Evolutionary conservation across 1,140 invertebrate species (phyloP).

Genomic region (Pristionchus pacificus): DNA sequence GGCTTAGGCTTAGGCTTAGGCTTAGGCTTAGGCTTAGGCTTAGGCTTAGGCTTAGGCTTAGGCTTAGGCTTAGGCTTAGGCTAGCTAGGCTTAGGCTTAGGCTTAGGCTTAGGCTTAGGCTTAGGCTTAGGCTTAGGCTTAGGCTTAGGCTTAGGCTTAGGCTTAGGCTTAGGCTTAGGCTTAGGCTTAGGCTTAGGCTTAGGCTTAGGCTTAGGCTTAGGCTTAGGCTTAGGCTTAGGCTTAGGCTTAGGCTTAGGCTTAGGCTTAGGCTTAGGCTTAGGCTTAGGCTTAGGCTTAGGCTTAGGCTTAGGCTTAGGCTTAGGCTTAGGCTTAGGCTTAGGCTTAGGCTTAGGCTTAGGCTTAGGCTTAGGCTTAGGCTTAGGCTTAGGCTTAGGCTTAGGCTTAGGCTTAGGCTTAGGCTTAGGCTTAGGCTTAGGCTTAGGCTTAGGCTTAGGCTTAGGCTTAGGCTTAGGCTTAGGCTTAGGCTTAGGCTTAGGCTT

Average conservation of each 20-base stretch:
- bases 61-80: constrained; percentile 24
- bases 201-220: constrained; percentile 28
- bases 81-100: constrained; percentile 18
- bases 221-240: constrained; percentile 33
- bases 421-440: constrained; percentile 28
- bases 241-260: constrained; percentile 32
- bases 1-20: constrained; percentile 27
- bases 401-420: constrained; percentile 34
- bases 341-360: constrained; percentile 26
- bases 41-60: constrained; percentile 27
- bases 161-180: constrained; percentile 34
- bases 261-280: constrained; percentile 34
- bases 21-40: constrained; percentile 22
- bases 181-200: constrained; percentile 30
- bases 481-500: constrained; percentile 28
- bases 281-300: constrained; percentile 23
- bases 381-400: constrained; percentile 34
- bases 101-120: constrained; percentile 24
- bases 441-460: constrained; percentile 26
- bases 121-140: constrained; percentile 33
- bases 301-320: constrained; percentile 35
- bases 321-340: constrained; percentile 33
- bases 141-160: constrained; percentile 32
- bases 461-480: constrained; percentile 32
- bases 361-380: constrained; percentile 32